Conservation (phyloP, 2,113 vertebrate species). For the Alouatta palliata region DNA sequence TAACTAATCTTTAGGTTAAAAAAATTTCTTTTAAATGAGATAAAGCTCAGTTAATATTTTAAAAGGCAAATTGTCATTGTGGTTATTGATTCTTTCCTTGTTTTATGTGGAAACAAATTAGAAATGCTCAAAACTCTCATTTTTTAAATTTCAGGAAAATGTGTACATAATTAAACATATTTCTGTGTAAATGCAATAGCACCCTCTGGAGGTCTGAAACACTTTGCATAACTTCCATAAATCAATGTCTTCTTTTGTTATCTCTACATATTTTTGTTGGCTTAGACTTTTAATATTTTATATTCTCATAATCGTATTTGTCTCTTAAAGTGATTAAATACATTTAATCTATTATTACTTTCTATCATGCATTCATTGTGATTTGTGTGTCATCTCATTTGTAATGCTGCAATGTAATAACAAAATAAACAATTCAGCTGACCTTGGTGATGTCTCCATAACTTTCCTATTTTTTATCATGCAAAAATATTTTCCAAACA, state of each 20-base stretch:
- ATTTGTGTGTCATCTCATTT: conserved; percentile 65
- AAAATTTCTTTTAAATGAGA: conserved; percentile 12
- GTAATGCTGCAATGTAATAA: conserved; percentile 58
- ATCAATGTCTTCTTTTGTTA: conserved; percentile 74
- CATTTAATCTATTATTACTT: conserved; percentile 60
- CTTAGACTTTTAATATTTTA: conserved; percentile 73
- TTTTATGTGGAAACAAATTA: conserved; percentile 64
- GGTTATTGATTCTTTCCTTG: conserved; percentile 60
- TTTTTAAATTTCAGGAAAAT: conserved; percentile 47
- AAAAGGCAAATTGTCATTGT: conserved; percentile 45
- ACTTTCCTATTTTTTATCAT: conserved; percentile 53
- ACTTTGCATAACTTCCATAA: conserved; percentile 65
- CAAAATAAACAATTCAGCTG: conserved; percentile 26
- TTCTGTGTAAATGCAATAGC: conserved; percentile 82
- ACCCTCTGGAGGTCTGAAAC: conserved; percentile 81
- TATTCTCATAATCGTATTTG: conserved; percentile 67
- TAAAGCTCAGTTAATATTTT: conserved; percentile 48
- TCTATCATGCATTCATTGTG: conserved; percentile 29
- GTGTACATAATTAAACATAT: conserved; percentile 57
- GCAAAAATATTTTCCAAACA: conserved; percentile 66
- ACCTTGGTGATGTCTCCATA: conserved; percentile 30
- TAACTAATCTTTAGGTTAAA: conserved; percentile 36
- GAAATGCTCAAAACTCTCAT: conserved; percentile 54
- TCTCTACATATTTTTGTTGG: conserved; percentile 64
- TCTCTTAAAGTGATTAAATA: conserved; percentile 72